Evolutionary conservation across 2,888 invertebrate genomes (phyloP), one percentile per base, ranked within the genome.

Genomic region (Carcina quercana): DNA sequence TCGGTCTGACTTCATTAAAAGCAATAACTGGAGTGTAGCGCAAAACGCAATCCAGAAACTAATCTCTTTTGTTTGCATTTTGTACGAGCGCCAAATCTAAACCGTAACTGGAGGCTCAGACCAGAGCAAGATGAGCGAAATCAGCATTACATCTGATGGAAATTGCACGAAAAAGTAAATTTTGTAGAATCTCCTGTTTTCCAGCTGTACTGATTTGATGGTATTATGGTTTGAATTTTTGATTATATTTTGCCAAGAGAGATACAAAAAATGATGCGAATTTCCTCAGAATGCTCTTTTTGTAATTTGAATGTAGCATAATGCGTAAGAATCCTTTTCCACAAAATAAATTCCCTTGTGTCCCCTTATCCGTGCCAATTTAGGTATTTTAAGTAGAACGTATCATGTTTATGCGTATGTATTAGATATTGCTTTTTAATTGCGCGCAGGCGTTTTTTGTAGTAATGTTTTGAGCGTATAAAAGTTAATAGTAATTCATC

Each of bases 31-130:
- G 47, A 38, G 45, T 46, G 47, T 46, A 47, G 53, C 51, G 57
- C 52, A 55, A 49, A 59, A 54, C 52, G 59, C 65, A 60, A 69
- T 65, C 53, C 63, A 50, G 57, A 59, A 68, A 66, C 64, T 68
- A 73, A 71, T 67, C 67, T 62, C 66, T 66, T 65, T 69, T 64
- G 66, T 68, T 63, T 69, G 64, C 59, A 71, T 73, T 69, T 68
- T 70, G 65, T 57, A 68, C 57, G 56, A 64, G 63, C 55, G 59
- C 59, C 62, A 59, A 60, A 59, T 53, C 59, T 52, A 48, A 59
- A 57, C 47, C 49, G 51, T 45, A 57, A 53, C 29, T 26, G 25
- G 20, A 30, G 26, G 20, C 30, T n/a, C 14, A 28, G 30, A 15
- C 32, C 30, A 31, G 28, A 28, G 32, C 28, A 38, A 38, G 38